These are phyloP conservation scores for Zaprionus kolodkinae DNA, from an alignment of 1,140 invertebrate genomes.

Conservation along the genomic window DNA sequence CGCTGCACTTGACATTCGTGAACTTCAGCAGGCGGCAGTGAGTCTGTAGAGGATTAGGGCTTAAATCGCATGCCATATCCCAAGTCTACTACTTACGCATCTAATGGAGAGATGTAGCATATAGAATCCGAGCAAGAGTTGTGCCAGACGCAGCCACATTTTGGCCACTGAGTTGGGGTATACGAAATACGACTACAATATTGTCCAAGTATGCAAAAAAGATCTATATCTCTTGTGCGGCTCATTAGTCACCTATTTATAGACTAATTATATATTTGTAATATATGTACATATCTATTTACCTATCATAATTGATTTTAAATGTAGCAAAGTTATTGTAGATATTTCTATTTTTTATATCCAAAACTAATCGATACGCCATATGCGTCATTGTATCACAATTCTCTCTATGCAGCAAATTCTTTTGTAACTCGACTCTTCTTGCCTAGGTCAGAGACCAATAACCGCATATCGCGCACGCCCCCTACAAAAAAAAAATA, in stretches of 20 bases:
- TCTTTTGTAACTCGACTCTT: conserved; percentile 1
- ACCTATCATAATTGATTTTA: too few relatives aligned
- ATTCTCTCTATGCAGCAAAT: background rate
- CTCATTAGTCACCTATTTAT: background rate
- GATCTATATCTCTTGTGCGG: background rate
- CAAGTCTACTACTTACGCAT: background rate
- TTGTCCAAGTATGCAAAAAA: background rate
- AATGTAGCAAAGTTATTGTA: background rate
- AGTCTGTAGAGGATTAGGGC: conserved; percentile 11
- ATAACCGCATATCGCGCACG: conserved; percentile 25
- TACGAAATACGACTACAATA: background rate
- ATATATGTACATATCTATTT: too few relatives aligned
- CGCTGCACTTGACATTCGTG: conserved; percentile 70
- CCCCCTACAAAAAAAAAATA: conserved; percentile 3
- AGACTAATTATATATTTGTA: too few relatives aligned
- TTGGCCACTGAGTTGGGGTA: background rate
- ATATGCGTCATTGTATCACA: conserved; percentile 2
- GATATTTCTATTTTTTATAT: too few relatives aligned
- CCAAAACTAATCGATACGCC: too few relatives aligned
- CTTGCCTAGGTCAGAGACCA: conserved; percentile 46
- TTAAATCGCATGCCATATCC: background rate
- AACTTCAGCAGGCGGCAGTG: conserved; percentile 53
- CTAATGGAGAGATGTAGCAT: background rate
- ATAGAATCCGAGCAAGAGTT: background rate
- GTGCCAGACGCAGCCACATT: conserved; percentile 15